Evolutionary conservation across 1,140 invertebrate genomes (phyloP).

Genomic region (Apis florea): DNA sequence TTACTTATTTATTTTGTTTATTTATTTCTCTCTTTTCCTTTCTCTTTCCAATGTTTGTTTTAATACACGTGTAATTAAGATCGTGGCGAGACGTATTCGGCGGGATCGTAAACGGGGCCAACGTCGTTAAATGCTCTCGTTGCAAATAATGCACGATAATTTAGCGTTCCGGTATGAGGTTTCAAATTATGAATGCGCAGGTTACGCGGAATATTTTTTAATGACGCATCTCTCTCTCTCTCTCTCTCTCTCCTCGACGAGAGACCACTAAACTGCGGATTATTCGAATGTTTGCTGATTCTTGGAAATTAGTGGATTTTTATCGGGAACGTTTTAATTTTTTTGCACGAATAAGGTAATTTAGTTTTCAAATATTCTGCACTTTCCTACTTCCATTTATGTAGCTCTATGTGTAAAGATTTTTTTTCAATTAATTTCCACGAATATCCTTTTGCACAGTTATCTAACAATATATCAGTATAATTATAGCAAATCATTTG

Average conservation of each 20-base stretch:
- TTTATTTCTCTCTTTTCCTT: not conserved
- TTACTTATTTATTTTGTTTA: slow-evolving; percentile 7
- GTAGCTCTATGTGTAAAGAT: too few relatives aligned
- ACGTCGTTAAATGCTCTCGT: slow-evolving; percentile 25
- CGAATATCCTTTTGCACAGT: too few relatives aligned
- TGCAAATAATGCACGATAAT: slow-evolving; percentile 44
- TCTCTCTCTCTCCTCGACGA: too few relatives aligned
- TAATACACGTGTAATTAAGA: slow-evolving; percentile 29
- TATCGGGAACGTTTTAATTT: not conserved
- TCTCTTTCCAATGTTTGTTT: not conserved
- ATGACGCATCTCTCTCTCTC: slow-evolving; percentile 25
- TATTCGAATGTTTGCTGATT: not conserved
- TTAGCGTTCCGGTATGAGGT: slow-evolving; percentile 18
- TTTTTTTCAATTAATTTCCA: too few relatives aligned
- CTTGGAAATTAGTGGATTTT: not conserved
- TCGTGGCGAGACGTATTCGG: not conserved
- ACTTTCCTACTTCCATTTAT: too few relatives aligned
- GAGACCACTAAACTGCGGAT: not conserved
- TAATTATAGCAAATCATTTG: too few relatives aligned
- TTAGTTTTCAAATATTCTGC: too few relatives aligned
- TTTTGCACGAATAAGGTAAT: too few relatives aligned
- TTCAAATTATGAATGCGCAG: slow-evolving; percentile 28
- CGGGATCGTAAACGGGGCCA: slow-evolving; percentile 12
- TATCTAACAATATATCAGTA: too few relatives aligned
- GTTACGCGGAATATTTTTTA: slow-evolving; percentile 27